Base-by-base conservation (phyloP, 2,797 vertebrate species). In the Platalea minor region DNA sequence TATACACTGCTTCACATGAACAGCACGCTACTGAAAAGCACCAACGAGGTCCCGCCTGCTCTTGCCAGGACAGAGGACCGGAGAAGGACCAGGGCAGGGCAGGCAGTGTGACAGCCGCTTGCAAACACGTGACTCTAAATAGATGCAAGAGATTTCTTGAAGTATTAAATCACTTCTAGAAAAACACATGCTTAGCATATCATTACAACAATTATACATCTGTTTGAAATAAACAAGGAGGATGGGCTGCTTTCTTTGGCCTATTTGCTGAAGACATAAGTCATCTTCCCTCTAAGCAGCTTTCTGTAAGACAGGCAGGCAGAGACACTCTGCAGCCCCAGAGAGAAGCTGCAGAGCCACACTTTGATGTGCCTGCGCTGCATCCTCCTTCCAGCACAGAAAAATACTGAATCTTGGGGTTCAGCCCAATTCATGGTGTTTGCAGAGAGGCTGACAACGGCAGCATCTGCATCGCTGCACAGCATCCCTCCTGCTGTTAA, bases 131-230 rank as follows among this genome's bases (percentile, higher is more conserved):
- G 79, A 92, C n/a, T 45, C 87, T 10, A 50, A 89, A 75, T 10
- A 60, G 68, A 93, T 75, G 57, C 37, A 83, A 84, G 67, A 46
- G 70, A 74, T 95, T 90, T 83, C 93, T 74, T 45, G 50, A 94
- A 74, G 75, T 35, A 87, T 48, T 94, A 95, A 97, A 96, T 93
- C 82, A 94, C 80, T 91, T 85, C 64, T 95, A 69, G 78, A 90
- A 80, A 88, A 84, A 85, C 91, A 93, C 85, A 68, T 90, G 94
- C 95, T 95, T 89, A 82, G 91, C 78, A 68, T 94, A 90, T 96
- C 90, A 93, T 95, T 95, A 95, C 89, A 95, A 88, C 88, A 85
- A 90, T 95, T 90, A 93, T 45, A 68, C 96, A 95, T 94, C 96
- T 96, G 94, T 91, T 95, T 46, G 77, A 79, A 97, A 96, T 93